Evolutionary conservation across 2,888 invertebrate species (phyloP).

Genomic region (Netelia inedita): DNA sequence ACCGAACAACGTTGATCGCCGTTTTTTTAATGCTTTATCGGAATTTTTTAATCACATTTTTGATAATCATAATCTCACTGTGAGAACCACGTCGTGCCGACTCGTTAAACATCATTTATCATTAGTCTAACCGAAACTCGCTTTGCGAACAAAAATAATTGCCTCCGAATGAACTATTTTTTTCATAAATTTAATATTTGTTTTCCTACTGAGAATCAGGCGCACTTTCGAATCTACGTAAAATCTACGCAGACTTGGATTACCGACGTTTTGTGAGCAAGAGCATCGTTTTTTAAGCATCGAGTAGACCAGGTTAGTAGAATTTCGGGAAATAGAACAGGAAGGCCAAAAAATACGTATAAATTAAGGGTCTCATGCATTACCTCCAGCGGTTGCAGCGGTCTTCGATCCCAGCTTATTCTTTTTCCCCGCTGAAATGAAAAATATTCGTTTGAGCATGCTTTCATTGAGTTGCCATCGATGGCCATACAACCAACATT

Average conservation of each 20-base stretch:
- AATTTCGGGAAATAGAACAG: constrained; percentile 69
- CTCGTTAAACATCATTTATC: constrained; percentile 30
- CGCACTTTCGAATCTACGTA: constrained; percentile 35
- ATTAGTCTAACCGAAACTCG: constrained; percentile 17
- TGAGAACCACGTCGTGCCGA: constrained; percentile 49
- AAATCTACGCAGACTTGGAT: constrained; percentile 45
- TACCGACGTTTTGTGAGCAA: constrained; percentile 39
- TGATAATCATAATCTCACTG: constrained; percentile 41
- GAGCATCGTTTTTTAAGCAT: constrained; percentile 37
- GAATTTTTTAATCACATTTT: constrained; percentile 34
- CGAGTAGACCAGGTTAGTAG: constrained; percentile 63
- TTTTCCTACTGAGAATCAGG: constrained; percentile 24
- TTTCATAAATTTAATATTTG: constrained; percentile 5
- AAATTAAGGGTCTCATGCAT: constrained; percentile 83
- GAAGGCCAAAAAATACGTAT: constrained; percentile 71
- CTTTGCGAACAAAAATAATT: constrained; percentile 30
- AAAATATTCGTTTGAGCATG: constrained; percentile 60
- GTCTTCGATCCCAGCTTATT: constrained; percentile 83
- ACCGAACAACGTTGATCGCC: background rate
- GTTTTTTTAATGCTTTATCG: background rate
- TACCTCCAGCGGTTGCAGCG: constrained; percentile 85
- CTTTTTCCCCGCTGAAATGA: constrained; percentile 83
- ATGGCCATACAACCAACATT: background rate
- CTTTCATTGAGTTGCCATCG: background rate
- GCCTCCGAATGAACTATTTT: constrained; percentile 12